Base-by-base conservation (phyloP, 1,140 invertebrate genomes). In the Uloborus diversus region DNA sequence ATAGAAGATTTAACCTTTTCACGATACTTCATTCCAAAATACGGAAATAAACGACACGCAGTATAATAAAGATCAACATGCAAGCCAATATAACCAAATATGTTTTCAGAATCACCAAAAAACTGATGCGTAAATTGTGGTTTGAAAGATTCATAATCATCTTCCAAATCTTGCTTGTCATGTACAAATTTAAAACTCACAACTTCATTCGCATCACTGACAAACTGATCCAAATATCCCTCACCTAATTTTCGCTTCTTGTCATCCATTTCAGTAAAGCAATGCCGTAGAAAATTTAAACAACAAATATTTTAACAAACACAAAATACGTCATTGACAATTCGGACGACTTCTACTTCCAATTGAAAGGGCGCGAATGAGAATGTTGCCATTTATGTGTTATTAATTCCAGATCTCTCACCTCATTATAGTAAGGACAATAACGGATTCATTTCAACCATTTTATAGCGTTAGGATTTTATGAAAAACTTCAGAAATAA, bases 51-150 rank as follows among this genome's bases (percentile, higher is more conserved):
- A 70, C 91, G 92, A 32, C 92, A 93, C 61, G 95, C 94, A 81
- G 91, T 92, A 85, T 96, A 97, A 84, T 92, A 93, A 13, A 98
- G 86, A 61, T 92, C 90, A 5, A 98, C 90, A 78, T 89, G 89
- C 27, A 97, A 87, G 84, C 95, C 92, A 85, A 92, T 91, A 85
- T 97, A 98, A 20, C 96, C 96, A 89, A 97, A 97, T 85, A 98
- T 96, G 78, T 90, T 93, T 88, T 98, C 96, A 83, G 92, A 90
- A 83, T 96, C 94, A 27, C 95, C 95, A 88, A 97, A 98, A 20
- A 97, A 90, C 88, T 98, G 96, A 89, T 98, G 95, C 64, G 94
- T 93, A 94, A 97, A 96, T 64, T 93, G 93, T 7, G 96, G 94
- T 61, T 90, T 89, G 86, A 97, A 97, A 7, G 87, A 87, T n/a